Base-by-base conservation (phyloP, 1,140 invertebrate genomes). In the Brachionus rubens region DNA sequence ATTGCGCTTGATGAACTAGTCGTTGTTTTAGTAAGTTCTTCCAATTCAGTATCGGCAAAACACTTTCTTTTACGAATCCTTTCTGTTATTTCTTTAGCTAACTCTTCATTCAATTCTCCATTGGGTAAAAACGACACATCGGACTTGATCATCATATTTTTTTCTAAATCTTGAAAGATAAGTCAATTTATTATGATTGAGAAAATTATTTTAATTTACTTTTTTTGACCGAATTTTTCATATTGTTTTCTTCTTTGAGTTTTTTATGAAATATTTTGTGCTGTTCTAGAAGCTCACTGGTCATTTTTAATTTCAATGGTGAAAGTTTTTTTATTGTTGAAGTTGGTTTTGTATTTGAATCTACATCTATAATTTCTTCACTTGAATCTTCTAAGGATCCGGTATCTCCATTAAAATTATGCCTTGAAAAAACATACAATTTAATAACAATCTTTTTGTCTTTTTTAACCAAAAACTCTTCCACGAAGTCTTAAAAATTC, bases 31-130 rank as follows among this genome's bases (percentile, higher is more conserved):
- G 28, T 24, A 12, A 82, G 82, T 33, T 79, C 77, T 77, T 86
- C 85, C 50, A 86, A 79, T 78, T 86, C 86, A 47, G 81, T 82
- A 78, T 86, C 86, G 3, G 86, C 86, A 76, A 86, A 86, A 59
- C 85, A 85, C 24, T 82, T 79, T 41, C 85, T 78, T 78, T 86
- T 86, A n/a, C 85, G 77, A 78, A 86, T 82, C 3, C 85, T 80
- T 65, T 86, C 84, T 77, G 80, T 82, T 26, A 85, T 77, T 46
- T 56, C 43, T 1, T 33, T 16, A 24, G 19, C 24, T n/a, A 65
- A 3, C 10, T 41, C 59, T 2, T 21, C 2, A 12, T 7, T n/a
- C 12, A 16, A 21, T 40, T 59, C 54, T 9, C 36, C 36, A 30
- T 59, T 14, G 12, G 30, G 3, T 36, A 36, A 36, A 36, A 36